These are phyloP conservation scores for Syngnathus scovelli DNA, from an alignment of 2,113 vertebrate genomes.

Conservation along the genomic window DNA sequence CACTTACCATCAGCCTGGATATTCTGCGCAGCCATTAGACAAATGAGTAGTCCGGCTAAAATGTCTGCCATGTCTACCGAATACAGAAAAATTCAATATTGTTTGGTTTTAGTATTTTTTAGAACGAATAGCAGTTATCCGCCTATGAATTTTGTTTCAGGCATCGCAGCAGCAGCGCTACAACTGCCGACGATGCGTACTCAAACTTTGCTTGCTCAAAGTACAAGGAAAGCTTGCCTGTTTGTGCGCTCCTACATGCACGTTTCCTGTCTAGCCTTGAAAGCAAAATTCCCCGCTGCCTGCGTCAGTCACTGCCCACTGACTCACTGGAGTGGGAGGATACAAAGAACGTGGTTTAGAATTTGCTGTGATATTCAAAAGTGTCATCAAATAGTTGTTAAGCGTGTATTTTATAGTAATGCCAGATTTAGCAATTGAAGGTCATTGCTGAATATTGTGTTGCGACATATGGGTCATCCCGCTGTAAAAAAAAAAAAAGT, in stretches of 20 bases:
- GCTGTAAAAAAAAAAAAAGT: neutral
- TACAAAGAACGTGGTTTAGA: neutral
- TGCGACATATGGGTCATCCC: neutral
- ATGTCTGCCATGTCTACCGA: conserved; percentile 34
- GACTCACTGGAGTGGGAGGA: conserved; percentile 32
- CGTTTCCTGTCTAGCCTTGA: conserved; percentile 52
- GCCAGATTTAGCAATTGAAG: neutral
- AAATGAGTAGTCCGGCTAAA: conserved; percentile 48
- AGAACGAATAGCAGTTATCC: conserved; percentile 10
- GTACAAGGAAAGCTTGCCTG: conserved; percentile 11
- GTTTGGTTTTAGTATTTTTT: neutral
- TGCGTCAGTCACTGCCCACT: conserved; percentile 37
- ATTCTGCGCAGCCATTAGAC: conserved; percentile 43
- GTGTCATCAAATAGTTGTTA: neutral
- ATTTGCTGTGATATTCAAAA: neutral
- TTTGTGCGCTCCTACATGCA: conserved; percentile 18
- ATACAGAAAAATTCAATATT: neutral
- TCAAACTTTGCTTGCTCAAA: conserved; percentile 15
- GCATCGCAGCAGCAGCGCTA: conserved; percentile 31
- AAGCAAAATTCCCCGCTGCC: conserved; percentile 42
- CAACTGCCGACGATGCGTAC: conserved; percentile 10
- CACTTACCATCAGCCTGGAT: conserved; percentile 56
- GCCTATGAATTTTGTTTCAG: conserved; percentile 13
- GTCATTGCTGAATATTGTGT: neutral
- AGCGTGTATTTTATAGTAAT: neutral